Evolutionary conservation across 2,888 invertebrate genomes (phyloP), one percentile per base, ranked within the genome.

Genomic region (Conus canariensis): DNA sequence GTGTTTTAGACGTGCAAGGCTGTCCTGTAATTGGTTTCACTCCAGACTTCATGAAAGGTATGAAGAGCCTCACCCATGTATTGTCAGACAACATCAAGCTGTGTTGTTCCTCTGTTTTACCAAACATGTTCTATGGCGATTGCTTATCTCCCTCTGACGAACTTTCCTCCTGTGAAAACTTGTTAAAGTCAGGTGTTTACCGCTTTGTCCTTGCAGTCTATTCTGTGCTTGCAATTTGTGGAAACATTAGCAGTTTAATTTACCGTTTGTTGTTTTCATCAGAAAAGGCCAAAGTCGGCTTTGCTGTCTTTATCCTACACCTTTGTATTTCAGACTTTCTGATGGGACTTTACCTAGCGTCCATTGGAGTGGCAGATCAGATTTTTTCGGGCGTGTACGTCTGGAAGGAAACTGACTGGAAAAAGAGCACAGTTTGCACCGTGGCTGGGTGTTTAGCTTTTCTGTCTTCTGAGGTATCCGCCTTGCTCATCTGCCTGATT

Each of bases 381-480:
- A 12, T 82, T 16, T 94, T 94, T 92, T 74, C 92, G 10, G 93
- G 93, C 9, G 86, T 88, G 10, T 94, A 94, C 89, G 91, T 92
- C 22, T 92, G 92, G 93, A 91, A 92, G 82, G 93, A 93, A 19
- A 85, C 89, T 25, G 7, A 89, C 10, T 94, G 94, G 94, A 91
- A 92, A 77, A 90, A 88, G 67, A 93, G 93, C n/a, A 30, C 30
- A 4, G 85, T 87, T 12, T 94, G 94, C 87, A 88, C 90, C n/a
- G 6, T 94, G 86, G 93, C 94, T 5, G 94, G 94, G 16, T 89
- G 92, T 30, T 67, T 94, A 25, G 91, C n/a, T 0, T 91, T 93
- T 5, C 16, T 94, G 45, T 97, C 97, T 90, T 97, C 97, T 90
- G 97, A 97, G 94, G 97, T 97, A 5, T 97, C 97, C 0, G 97